Evolutionary conservation across 2,113 vertebrate species (phyloP), one percentile per base, ranked within the genome.

Genomic region (Apodemus sylvaticus): DNA sequence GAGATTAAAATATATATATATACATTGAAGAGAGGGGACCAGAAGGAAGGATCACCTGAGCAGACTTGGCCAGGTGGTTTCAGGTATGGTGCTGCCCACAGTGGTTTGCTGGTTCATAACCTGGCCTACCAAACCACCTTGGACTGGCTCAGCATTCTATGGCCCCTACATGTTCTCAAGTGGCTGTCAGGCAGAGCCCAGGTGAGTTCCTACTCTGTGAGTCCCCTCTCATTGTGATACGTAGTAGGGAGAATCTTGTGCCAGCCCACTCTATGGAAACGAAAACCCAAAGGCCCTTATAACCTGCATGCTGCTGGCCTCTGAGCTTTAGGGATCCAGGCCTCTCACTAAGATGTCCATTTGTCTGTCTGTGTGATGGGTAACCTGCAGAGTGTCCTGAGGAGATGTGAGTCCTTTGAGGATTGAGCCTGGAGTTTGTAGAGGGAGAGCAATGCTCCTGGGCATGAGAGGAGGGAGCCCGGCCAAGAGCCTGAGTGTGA

Each of bases 261-360:
- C 19, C 1, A 16, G 48, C 22, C 0, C 7, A 20, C 31, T 70
- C 16, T n/a, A 0, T 16, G 0, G 9, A 48, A 19, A 12, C 2
- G 8, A 31, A 26, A 7, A 39, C 3, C 10, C 24, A 82, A 42
- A 14, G 36, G 13, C 3, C 58, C 26, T 16, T 22, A 45, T 10
- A 42, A 24, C 45, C 60, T 3, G 0, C 10, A 64, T 68, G 45
- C 19, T 1, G 1, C 83, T 62, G 9, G 51, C 39, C 76, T 26
- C 26, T 55, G 42, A 60, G 6, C 36, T 91, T 1, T 68, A 74
- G 64, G 10, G 24, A 17, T 36, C 9, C 0, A 7, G 6, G 60
- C 10, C 73, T 93, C 14, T 86, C 39, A 3, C 24, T 58, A n/a
- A 90, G 48, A 39, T n/a, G 5, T 83, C 64, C 31, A 36, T 51